Percentiles rank a stretch among this genome's conserved stretches.
These are phyloP conservation scores for Amphibalanus amphitrite DNA, from an alignment of 1,140 invertebrate species.

Conservation along the genomic window DNA sequence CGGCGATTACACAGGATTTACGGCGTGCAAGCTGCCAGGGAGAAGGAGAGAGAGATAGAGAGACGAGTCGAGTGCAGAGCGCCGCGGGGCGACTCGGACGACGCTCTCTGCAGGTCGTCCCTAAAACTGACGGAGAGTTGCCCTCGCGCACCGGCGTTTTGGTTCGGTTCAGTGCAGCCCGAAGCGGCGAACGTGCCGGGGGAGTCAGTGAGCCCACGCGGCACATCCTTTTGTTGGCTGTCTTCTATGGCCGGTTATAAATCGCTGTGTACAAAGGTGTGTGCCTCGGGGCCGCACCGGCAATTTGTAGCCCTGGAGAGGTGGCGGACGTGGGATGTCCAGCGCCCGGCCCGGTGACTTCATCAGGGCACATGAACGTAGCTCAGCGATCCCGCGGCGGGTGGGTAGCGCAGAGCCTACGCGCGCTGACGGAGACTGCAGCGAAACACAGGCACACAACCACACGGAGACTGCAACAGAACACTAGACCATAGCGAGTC, in stretches of 20 bases:
- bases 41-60: too few species aligned
- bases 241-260: neutral
- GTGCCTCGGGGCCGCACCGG: too few species aligned
- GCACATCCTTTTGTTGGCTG: neutral
- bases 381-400: too few species aligned
- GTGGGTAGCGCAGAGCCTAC: too few species aligned
- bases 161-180: neutral
- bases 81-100: too few species aligned
- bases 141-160: neutral
- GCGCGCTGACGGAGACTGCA: too few species aligned
- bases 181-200: neutral
- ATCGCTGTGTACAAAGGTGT: neutral
- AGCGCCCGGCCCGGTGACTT: neutral
- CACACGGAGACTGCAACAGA: too few species aligned
- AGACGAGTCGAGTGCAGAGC: too few species aligned
- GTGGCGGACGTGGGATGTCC: too few species aligned
- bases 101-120: neutral
- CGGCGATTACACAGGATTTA: neutral
- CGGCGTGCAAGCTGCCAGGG: neutral
- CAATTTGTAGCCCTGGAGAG: too few species aligned
- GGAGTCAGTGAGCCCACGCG: neutral
- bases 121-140: neutral
- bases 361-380: neutral
- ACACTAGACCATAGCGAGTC: too few species aligned
- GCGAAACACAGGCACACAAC: too few species aligned